Conservation (phyloP, 2,113 vertebrate species). For the Equus przewalskii region DNA sequence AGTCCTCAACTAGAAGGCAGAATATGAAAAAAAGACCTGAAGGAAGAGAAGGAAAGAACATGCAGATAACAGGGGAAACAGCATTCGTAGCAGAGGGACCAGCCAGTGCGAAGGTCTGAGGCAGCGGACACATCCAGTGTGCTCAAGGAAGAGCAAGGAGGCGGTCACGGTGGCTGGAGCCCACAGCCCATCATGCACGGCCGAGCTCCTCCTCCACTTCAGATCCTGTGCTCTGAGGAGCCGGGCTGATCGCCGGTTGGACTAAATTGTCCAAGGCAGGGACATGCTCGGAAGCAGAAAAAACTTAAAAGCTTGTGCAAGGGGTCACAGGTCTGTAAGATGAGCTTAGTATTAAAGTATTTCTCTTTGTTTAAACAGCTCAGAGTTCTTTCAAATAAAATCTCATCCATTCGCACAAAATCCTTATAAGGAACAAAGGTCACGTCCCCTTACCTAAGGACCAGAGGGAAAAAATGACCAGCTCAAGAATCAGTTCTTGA, state of each 20-base stretch:
- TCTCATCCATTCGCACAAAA: slow-evolving; percentile 48
- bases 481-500: background rate
- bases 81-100: background rate
- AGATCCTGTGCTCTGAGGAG: background rate
- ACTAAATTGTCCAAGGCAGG: background rate
- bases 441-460: background rate
- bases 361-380: slow-evolving; percentile 64
- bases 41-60: background rate
- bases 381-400: slow-evolving; percentile 60
- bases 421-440: background rate
- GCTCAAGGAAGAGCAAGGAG: background rate
- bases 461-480: background rate
- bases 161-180: background rate
- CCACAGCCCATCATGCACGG: background rate
- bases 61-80: background rate
- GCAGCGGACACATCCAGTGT: background rate
- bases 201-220: background rate
- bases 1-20: background rate
- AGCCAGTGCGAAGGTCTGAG: background rate
- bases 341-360: slow-evolving; percentile 7
- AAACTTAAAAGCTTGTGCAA: background rate
- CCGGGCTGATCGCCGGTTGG: background rate
- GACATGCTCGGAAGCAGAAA: background rate
- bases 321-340: background rate
- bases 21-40: background rate